These are phyloP conservation scores for Gymnoscopelus braueri DNA, from an alignment of 2,797 vertebrate genomes.

Conservation along the genomic window DNA sequence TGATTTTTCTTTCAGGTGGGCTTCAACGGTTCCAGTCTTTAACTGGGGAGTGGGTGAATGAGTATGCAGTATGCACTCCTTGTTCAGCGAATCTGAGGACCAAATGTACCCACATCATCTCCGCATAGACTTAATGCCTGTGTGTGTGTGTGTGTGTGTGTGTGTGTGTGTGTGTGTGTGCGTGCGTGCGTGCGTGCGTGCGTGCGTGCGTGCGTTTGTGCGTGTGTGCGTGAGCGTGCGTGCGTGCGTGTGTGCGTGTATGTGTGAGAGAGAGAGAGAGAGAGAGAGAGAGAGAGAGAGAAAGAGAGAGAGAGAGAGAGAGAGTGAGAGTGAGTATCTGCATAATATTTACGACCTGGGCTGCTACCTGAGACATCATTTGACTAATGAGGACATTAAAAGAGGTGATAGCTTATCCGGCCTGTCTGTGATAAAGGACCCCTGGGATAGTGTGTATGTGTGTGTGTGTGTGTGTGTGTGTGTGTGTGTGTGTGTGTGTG, in stretches of 20 bases:
- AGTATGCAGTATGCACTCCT: too few species aligned
- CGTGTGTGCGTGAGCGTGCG: conserved; percentile 13
- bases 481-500: neutral
- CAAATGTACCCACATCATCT: too few species aligned
- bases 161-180: conserved; percentile 11
- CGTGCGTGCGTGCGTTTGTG: conserved; percentile 16
- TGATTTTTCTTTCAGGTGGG: too few species aligned
- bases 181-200: conserved; percentile 13
- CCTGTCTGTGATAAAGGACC: conserved; percentile 43
- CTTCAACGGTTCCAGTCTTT: too few species aligned
- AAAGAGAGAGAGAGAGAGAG: neutral
- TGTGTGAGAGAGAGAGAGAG: neutral
- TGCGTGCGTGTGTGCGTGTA: conserved; percentile 8
- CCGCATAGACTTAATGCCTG: neutral
- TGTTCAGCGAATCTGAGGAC: too few species aligned
- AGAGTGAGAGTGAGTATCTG: conserved; percentile 14
- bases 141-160: neutral
- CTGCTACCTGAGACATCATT: conserved; percentile 39
- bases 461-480: neutral
- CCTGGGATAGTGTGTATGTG: conserved; percentile 31
- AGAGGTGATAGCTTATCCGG: conserved; percentile 48
- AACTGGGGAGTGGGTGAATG: too few species aligned
- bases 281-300: conserved; percentile 3
- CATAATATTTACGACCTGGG: conserved; percentile 30
- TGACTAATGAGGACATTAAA: conserved; percentile 58